These are phyloP conservation scores for Phania funesta DNA, from an alignment of 2,888 invertebrate genomes.

Conservation along the genomic window DNA sequence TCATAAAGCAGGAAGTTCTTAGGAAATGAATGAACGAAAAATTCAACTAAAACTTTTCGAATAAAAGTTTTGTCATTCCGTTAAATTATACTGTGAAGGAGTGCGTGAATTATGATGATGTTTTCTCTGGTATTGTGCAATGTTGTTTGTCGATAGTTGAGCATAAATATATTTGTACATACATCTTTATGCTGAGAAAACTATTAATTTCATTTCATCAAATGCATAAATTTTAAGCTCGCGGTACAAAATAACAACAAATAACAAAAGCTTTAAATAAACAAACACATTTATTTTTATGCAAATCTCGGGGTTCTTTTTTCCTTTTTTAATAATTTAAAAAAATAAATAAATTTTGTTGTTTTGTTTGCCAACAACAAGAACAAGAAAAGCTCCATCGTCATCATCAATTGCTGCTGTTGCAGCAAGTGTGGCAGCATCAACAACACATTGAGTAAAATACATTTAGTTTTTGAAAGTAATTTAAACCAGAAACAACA, in stretches of 20 bases:
- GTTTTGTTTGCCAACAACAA: not conserved
- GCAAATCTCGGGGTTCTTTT: slow-evolving; percentile 36
- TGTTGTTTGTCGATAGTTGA: too few relatives aligned
- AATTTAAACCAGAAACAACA: slow-evolving; percentile 58
- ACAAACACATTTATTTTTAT: slow-evolving; percentile 54
- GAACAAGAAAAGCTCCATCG: slow-evolving; percentile 7
- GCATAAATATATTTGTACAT: too few relatives aligned
- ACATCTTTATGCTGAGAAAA: not conserved
- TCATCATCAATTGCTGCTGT: slow-evolving; percentile 41
- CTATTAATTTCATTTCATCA: slow-evolving; percentile 52
- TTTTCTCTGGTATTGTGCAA: too few relatives aligned
- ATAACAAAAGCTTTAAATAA: slow-evolving; percentile 45
- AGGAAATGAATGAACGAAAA: not conserved
- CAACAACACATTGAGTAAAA: slow-evolving; percentile 36
- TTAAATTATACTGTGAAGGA: not conserved
- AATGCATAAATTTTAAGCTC: slow-evolving; percentile 52
- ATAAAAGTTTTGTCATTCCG: not conserved
- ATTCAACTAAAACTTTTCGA: slow-evolving; percentile 7
- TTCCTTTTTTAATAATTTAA: not conserved
- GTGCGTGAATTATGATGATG: not conserved
- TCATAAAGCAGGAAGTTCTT: not conserved
- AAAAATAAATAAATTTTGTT: slow-evolving; percentile 20
- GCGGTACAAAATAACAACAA: slow-evolving; percentile 28
- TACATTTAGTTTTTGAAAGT: slow-evolving; percentile 59
- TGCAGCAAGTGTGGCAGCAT: slow-evolving; percentile 3